A percentile compares a stretch with the other conserved stretches of the same genome.
These are phyloP conservation scores for Loriculus beryllinus DNA, from an alignment of 2,797 vertebrate genomes.

Conservation along the genomic window DNA sequence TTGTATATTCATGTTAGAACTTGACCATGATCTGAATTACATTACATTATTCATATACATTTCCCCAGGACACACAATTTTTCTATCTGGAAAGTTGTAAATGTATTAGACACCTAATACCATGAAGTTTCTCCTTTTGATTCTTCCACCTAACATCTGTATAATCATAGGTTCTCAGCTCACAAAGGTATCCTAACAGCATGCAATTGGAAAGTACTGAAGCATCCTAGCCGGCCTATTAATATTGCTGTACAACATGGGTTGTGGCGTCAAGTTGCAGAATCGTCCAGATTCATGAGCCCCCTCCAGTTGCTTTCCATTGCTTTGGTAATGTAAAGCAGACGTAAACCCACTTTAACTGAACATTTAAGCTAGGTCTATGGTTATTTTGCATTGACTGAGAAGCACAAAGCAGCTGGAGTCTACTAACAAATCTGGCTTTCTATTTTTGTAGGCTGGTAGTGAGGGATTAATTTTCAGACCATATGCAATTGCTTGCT, in stretches of 20 bases:
- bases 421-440: constrained; percentile 30
- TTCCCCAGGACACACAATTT: not conserved
- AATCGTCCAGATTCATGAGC: not conserved
- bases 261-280: not conserved
- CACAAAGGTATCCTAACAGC: not conserved
- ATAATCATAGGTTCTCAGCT: not conserved
- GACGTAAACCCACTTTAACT: not conserved
- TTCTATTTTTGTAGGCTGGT: constrained; percentile 56
- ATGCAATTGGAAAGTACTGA: not conserved
- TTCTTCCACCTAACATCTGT: not conserved
- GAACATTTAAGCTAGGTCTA: constrained; percentile 11
- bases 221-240: not conserved
- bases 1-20: not conserved
- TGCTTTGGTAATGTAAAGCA: constrained; percentile 19
- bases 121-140: not conserved
- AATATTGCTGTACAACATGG: not conserved
- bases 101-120: not conserved
- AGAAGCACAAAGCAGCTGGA: constrained; percentile 56
- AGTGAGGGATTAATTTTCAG: constrained; percentile 58
- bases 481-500: constrained; percentile 57
- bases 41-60: not conserved
- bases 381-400: not conserved
- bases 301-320: constrained; percentile 27
- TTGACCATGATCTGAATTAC: not conserved
- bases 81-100: not conserved